Conservation (phyloP, 2,797 vertebrate genomes). For the Xiphophorus birchmanni region DNA sequence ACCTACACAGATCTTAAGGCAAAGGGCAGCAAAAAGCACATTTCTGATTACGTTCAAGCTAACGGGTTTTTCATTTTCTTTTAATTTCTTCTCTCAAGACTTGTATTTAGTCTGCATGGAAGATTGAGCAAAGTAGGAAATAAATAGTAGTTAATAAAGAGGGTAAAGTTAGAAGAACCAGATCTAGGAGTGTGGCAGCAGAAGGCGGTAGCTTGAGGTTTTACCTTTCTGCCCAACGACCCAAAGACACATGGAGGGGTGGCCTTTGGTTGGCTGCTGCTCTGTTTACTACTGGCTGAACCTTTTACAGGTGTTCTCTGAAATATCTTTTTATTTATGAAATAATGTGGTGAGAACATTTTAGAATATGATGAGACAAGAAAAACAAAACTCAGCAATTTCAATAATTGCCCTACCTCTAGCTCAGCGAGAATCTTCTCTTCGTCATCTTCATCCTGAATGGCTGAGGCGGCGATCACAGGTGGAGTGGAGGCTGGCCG, state of each 20-base stretch:
- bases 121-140: constrained; percentile 1
- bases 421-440: constrained; percentile 93
- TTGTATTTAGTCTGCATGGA: constrained; percentile 19
- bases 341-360: constrained; percentile 34
- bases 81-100: not conserved
- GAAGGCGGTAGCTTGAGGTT: constrained; percentile 21
- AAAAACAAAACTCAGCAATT: constrained; percentile 2
- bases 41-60: not conserved
- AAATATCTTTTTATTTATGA: constrained; percentile 73
- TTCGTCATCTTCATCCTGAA: constrained; percentile 89
- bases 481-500: constrained; percentile 93
- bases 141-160: constrained; percentile 2
- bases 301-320: constrained; percentile 74
- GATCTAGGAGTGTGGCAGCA: constrained; percentile 25
- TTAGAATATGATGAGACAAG: constrained; percentile 34
- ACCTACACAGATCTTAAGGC: not conserved
- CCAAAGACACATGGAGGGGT: constrained; percentile 53
- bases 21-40: not conserved
- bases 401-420: constrained; percentile 79
- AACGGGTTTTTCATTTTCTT: not conserved
- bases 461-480: constrained; percentile 87
- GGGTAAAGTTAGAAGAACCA: constrained; percentile 3
- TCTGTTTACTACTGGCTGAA: constrained; percentile 48
- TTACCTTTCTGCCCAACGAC: constrained; percentile 90
- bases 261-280: constrained; percentile 55